Base-by-base conservation (phyloP, 1,140 invertebrate species). In the Drosophila chauvacae region DNA sequence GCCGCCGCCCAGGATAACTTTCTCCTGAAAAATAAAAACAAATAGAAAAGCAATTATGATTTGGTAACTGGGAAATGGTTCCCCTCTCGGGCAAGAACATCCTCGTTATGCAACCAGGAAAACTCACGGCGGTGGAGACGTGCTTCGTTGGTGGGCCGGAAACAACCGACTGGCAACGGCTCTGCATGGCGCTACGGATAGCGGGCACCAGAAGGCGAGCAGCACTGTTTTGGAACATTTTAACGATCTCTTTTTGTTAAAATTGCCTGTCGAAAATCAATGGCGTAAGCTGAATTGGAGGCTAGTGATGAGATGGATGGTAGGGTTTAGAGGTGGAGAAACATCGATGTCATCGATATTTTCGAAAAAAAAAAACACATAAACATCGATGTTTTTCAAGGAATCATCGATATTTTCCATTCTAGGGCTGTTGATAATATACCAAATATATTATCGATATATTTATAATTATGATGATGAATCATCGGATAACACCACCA, bases 201-300 rank as follows among this genome's bases (percentile, higher is more conserved):
- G 86, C 81, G 28, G 91, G 91, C 41, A 91, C 79, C 74, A 92
- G 68, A 18, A 92, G 72, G 57, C 88, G 87, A 63, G 91, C 90
- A 78, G 91, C 86, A 51, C 86, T 92, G 72, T 88, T 86, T 91
- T 84, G 86, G 77, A 92, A 91, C 91, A 92, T 92, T 64, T 83
- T 91, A 57, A 50, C 26, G 45, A 64, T 69, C 14, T 23, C 1
- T 33, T 66, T 48, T 68, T 53, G 47, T 50, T 18, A 23, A 59
- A 50, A 60, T 56, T 6, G 35, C 30, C 51, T 39, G 50, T 28
- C 47, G 13, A 63, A 76, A 83, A 74, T 72, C 50, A 75, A 81
- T 74, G 69, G 37, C 58, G 30, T 30, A 28, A 28, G 26, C 26
- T 28, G 26, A 48, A 16, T n/a, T 11, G 26, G 2, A 16, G 37